Evolutionary conservation across 2,888 invertebrate genomes (phyloP), one percentile per base, ranked within the genome.

Genomic region (Yponomeuta cagnagella): DNA sequence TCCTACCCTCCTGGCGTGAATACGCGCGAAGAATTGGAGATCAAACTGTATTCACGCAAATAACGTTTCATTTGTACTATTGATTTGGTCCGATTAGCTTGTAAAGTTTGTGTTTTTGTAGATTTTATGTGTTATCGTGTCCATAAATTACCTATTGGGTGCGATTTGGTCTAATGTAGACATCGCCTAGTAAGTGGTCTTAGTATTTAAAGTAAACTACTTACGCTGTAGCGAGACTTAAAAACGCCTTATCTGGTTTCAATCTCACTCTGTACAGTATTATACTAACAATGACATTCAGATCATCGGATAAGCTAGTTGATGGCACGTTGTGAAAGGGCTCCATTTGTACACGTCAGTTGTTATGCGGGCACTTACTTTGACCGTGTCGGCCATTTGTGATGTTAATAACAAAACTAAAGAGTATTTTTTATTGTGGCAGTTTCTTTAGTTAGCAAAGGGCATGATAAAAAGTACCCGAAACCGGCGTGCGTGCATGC

Each of bases 261-360:
- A 15, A 58, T 58, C 52, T 3, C 52, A 15, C 52, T 15, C 15
- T 58, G 52, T 15, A 58, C 15, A 58, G 3, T 15, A 58, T 12
- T 58, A 12, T 12, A 58, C 52, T 58, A 12, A 58, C 52, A 58
- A 58, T 58, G 52, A 58, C 52, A 58, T 58, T 58, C 52, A 58
- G 52, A 58, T 58, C 52, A 58, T 58, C 12, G 12, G 52, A 58
- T 58, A 58, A 2, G 52, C 52, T 58, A 12, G 52, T 58, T 58
- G 52, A 58, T 58, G 52, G 15, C 15, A 1, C 12, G 52, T 58
- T 58, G 52, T 58, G 52, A 58, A 58, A 58, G 52, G 52, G 52
- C 15, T 58, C 52, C 52, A 58, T 58, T 58, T 58, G 52, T 58
- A 58, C 52, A 58, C 52, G 52, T 58, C 52, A 58, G 52, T 58